Percentiles rank a stretch among this genome's conserved stretches.
phyloP scores from a whole-genome alignment of 2,888 invertebrate genomes.

The Lasioglossum pauxillum region DNA sequence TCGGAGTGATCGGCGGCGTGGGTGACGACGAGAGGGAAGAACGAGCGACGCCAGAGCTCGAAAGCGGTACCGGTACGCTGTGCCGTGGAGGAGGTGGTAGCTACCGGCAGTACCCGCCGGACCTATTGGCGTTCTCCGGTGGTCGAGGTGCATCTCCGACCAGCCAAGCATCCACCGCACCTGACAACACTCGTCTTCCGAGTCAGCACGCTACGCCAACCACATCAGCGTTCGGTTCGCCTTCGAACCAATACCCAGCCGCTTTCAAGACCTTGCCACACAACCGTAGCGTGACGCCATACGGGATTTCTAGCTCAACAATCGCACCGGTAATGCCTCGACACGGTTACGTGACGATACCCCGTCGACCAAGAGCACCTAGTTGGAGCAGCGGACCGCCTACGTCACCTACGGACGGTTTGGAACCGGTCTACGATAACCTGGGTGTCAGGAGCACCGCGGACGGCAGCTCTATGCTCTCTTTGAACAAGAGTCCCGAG shows the following conservation, averaged over 20 bases:
- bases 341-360: slow-evolving; percentile 95
- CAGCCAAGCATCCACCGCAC: slow-evolving; percentile 92
- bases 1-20: slow-evolving; percentile 67
- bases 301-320: slow-evolving; percentile 82
- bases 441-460: slow-evolving; percentile 93
- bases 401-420: slow-evolving; percentile 83
- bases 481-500: slow-evolving; percentile 90
- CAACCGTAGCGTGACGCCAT: slow-evolving; percentile 84
- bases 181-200: slow-evolving; percentile 89
- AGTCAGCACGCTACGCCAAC: slow-evolving; percentile 82
- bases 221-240: slow-evolving; percentile 81
- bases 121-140: slow-evolving; percentile 92
- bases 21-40: slow-evolving; percentile 77
- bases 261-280: slow-evolving; percentile 93
- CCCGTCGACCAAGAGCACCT: slow-evolving; percentile 92
- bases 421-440: slow-evolving; percentile 94
- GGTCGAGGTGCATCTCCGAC: slow-evolving; percentile 82
- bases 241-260: slow-evolving; percentile 84
- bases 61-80: slow-evolving; percentile 81
- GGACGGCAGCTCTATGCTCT: slow-evolving; percentile 92
- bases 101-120: slow-evolving; percentile 90
- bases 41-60: slow-evolving; percentile 69
- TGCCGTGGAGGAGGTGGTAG: slow-evolving; percentile 83
- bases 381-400: slow-evolving; percentile 91
- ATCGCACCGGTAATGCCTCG: slow-evolving; percentile 89